phyloP scores from a whole-genome alignment of 1,140 invertebrate species.

The Diploscapter pachys region DNA sequence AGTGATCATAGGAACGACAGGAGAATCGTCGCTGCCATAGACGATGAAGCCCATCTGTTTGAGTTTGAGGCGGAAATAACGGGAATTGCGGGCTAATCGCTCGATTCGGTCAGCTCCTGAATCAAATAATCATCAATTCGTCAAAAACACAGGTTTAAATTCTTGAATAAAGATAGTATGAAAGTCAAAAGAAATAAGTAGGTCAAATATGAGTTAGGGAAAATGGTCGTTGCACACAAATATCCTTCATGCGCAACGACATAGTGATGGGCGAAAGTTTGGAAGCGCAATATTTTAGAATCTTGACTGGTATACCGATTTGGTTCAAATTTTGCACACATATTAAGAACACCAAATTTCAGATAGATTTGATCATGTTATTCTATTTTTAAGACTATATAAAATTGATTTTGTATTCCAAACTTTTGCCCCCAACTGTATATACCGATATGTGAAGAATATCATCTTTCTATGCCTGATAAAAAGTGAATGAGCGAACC shows the following conservation, averaged over 20 bases:
- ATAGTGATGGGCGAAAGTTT: too few relatives aligned
- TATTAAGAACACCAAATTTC: too few relatives aligned
- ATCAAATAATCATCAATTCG: conserved; percentile 18
- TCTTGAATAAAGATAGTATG: conserved; percentile 23
- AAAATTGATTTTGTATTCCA: conserved; percentile 17
- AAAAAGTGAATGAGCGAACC: conserved; percentile 59
- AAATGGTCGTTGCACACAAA: too few relatives aligned
- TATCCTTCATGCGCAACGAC: too few relatives aligned
- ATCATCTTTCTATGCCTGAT: too few relatives aligned
- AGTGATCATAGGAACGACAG: conserved; percentile 89
- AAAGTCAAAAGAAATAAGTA: too few relatives aligned
- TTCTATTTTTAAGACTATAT: conserved; percentile 3
- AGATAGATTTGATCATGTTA: background rate
- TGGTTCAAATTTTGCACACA: too few relatives aligned
- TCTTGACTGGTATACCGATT: too few relatives aligned
- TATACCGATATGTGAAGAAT: too few relatives aligned
- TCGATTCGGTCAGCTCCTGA: conserved; percentile 70
- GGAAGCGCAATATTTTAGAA: too few relatives aligned
- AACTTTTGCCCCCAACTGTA: too few relatives aligned
- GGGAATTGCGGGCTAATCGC: conserved; percentile 76
- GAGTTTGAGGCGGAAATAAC: conserved; percentile 80
- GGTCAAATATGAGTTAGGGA: too few relatives aligned
- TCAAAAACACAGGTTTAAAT: background rate
- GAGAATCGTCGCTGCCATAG: conserved; percentile 93
- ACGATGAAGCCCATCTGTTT: conserved; percentile 87